Conservation (phyloP, 2,113 vertebrate genomes). For the Protobothrops flavoviridis region DNA sequence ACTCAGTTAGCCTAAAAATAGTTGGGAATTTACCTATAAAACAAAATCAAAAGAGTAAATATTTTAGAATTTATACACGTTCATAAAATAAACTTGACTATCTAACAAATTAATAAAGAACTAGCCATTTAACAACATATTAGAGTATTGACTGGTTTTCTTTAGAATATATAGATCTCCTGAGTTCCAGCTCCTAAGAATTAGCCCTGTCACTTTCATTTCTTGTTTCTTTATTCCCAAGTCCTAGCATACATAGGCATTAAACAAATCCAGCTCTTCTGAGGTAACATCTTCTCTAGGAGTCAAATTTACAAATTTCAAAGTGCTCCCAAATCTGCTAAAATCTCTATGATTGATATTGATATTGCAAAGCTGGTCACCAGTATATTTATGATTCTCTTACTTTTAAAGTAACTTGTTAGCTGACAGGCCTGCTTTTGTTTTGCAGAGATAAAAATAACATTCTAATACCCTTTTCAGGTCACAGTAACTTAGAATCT, state of each 20-base stretch:
- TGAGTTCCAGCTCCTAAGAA: neutral
- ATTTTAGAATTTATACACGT: neutral
- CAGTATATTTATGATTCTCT: neutral
- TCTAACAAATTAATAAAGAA: slow-evolving; percentile 1
- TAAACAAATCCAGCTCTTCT: neutral
- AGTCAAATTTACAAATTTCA: neutral
- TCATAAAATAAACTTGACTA: neutral
- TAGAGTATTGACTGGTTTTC: neutral
- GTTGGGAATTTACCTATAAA: neutral
- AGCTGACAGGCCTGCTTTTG: slow-evolving; percentile 26
- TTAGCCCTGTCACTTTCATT: neutral
- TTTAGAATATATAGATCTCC: neutral
- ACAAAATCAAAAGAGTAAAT: neutral
- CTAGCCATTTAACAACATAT: neutral
- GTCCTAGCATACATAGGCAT: neutral
- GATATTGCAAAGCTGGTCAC: neutral
- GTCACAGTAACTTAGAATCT: neutral
- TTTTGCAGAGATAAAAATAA: neutral
- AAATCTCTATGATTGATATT: neutral
- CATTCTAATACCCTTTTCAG: slow-evolving; percentile 16
- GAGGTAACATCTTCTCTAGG: neutral
- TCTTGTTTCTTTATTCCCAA: neutral
- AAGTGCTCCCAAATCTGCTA: neutral
- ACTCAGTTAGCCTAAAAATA: neutral
- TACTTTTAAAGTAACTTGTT: slow-evolving; percentile 13